phyloP scores from a whole-genome alignment of 2,113 vertebrate genomes.

The Phodopus roborovskii region DNA sequence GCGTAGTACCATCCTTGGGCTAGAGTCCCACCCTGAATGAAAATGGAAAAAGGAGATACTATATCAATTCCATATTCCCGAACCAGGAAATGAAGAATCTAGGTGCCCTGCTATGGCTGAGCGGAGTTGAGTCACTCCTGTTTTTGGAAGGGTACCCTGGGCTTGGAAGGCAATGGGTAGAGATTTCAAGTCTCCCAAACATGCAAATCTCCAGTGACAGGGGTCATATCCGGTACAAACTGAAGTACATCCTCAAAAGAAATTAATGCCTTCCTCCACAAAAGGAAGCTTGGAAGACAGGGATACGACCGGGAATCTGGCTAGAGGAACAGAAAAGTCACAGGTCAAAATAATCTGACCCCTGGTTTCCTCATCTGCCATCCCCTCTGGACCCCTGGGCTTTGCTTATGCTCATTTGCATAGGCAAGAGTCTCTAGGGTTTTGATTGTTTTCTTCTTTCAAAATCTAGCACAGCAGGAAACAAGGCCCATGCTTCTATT shows the following conservation, averaged over 20 bases:
- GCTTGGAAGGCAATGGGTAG: not conserved
- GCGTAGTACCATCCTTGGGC: not conserved
- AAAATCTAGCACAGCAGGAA: slow-evolving; percentile 77
- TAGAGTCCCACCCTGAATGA: not conserved
- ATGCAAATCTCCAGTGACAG: not conserved
- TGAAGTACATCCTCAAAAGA: not conserved
- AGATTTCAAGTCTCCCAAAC: not conserved
- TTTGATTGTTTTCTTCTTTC: slow-evolving; percentile 76
- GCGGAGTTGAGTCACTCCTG: not conserved
- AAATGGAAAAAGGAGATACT: no score
- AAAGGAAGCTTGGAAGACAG: slow-evolving; percentile 4
- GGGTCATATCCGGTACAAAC: not conserved
- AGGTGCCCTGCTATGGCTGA: not conserved
- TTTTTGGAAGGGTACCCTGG: not conserved
- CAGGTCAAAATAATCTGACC: slow-evolving; percentile 73
- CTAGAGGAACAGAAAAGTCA: not conserved
- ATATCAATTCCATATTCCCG: not conserved
- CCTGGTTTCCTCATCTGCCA: not conserved
- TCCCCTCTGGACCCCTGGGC: slow-evolving; percentile 65
- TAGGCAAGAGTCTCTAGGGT: slow-evolving; percentile 55
- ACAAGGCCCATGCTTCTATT: slow-evolving; percentile 33
- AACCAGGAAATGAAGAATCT: not conserved
- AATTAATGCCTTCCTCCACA: not conserved
- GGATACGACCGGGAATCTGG: not conserved
- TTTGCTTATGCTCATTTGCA: slow-evolving; percentile 76